phyloP scores from a whole-genome alignment of 2,888 invertebrate genomes.

The Gymnosoma rotundatum region DNA sequence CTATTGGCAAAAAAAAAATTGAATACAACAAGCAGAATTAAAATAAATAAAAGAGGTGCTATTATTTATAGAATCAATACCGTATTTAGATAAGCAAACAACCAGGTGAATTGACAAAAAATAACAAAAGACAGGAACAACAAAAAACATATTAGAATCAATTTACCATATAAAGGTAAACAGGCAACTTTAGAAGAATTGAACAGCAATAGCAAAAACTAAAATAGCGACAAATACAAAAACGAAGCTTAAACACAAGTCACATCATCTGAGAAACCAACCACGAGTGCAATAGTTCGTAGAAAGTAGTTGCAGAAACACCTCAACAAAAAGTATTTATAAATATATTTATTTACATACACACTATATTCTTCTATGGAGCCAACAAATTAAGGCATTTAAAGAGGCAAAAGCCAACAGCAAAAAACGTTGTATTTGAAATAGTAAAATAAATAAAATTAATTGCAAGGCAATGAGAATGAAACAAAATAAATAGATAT shows the following conservation, averaged over 20 bases:
- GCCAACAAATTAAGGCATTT: conserved; percentile 62
- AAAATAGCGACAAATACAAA: neutral
- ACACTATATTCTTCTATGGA: conserved; percentile 5
- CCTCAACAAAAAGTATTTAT: conserved; percentile 37
- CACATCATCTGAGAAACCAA: conserved; percentile 13
- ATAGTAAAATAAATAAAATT: conserved; percentile 55
- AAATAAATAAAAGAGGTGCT: conserved; percentile 59
- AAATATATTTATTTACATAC: conserved; percentile 6
- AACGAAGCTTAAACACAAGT: conserved; percentile 10
- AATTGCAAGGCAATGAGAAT: conserved; percentile 65
- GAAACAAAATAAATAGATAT: neutral
- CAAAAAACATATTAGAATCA: conserved; percentile 67
- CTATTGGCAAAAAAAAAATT: conserved; percentile 43
- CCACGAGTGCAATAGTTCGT: neutral
- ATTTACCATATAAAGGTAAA: conserved; percentile 68
- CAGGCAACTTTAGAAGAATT: conserved; percentile 17
- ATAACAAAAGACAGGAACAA: conserved; percentile 9
- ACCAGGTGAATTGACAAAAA: conserved; percentile 67
- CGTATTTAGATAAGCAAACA: conserved; percentile 67
- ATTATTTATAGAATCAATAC: conserved; percentile 69
- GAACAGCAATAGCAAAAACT: neutral
- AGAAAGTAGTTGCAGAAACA: conserved; percentile 62
- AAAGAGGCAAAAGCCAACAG: conserved; percentile 36
- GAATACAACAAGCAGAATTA: conserved; percentile 17
- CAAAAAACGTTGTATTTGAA: conserved; percentile 19